Base-by-base conservation (phyloP, 2,113 vertebrate species). In the Cyphomyrus discorhynchus region DNA sequence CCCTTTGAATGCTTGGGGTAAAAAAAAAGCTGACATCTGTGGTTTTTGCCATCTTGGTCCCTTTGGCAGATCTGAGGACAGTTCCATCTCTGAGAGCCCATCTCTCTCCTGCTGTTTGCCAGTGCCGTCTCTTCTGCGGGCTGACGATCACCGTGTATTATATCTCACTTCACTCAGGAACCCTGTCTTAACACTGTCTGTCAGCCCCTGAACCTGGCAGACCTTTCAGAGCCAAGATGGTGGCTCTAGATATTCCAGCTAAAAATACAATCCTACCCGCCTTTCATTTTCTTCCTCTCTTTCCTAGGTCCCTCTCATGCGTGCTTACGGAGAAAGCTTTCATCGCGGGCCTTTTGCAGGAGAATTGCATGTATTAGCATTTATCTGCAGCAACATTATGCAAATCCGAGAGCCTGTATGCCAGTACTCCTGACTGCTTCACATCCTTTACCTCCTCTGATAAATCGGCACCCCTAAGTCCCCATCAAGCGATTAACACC, bases 331-430 rank as follows among this genome's bases (percentile, higher is more conserved):
- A 88, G 58, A 56, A 88, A 88, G 86, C 90, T 90, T 88, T 80
- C 62, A 52, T n/a, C 83, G 90, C 66, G 77, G 52, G 42, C 56
- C 77, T 80, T 62, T 62, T 31, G 39, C 50, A 27, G 70, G 74
- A 87, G 84, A 89, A 90, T 89, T 49, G 83, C 77, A 90, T 89
- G 31, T 50, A 89, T 91, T 91, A 91, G 90, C 77, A 91, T 89
- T 80, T 56, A 89, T 92, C 90, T 89, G 87, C 62, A 49, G 86
- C 5, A 62, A 80, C 62, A 66, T 90, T 88, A 90, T 89, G 92
- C 85, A 91, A 91, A 91, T 91, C 58, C 27, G 21, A 86, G 86
- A 58, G 88, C 46, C 89, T 84, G 88, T 13, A 50, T 85, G 86
- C 39, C 66, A 58, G 80, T 46, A 46, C 62, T 82, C 35, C 58